These are phyloP conservation scores for Scortum barcoo DNA, from an alignment of 2,113 vertebrate species.

Conservation along the genomic window DNA sequence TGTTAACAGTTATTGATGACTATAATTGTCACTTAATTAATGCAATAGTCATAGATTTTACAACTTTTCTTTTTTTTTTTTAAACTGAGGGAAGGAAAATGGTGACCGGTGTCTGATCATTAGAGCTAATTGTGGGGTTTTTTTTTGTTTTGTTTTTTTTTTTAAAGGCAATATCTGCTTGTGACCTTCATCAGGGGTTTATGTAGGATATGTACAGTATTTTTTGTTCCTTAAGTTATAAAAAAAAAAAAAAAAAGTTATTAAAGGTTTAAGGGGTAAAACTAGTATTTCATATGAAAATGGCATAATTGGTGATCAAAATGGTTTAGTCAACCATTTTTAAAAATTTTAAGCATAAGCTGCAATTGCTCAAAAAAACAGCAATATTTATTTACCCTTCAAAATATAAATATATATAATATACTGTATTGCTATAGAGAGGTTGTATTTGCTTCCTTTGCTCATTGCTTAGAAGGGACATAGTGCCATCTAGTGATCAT, in stretches of 20 bases:
- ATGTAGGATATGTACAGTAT: no score
- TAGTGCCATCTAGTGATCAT: conserved; percentile 42
- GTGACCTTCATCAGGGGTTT: no score
- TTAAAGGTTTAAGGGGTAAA: background rate
- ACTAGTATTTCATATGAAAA: background rate
- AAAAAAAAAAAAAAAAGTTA: background rate
- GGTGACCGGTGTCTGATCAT: no score
- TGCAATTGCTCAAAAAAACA: background rate
- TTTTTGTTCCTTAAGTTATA: no score
- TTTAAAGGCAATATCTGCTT: no score
- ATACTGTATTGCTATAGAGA: background rate
- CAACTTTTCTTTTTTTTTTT: no score
- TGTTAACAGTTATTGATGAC: background rate
- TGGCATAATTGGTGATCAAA: background rate
- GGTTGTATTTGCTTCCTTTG: background rate
- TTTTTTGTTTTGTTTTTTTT: no score
- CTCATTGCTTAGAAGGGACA: background rate
- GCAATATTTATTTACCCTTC: background rate
- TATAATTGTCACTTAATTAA: background rate
- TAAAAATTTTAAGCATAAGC: background rate
- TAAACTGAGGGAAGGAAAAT: no score
- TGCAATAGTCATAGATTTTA: background rate
- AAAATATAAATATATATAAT: background rate
- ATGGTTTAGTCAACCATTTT: background rate
- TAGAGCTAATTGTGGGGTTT: no score